phyloP scores from a whole-genome alignment of 92 coral and sea anemone genomes.

The Paragorgia papillata region DNA sequence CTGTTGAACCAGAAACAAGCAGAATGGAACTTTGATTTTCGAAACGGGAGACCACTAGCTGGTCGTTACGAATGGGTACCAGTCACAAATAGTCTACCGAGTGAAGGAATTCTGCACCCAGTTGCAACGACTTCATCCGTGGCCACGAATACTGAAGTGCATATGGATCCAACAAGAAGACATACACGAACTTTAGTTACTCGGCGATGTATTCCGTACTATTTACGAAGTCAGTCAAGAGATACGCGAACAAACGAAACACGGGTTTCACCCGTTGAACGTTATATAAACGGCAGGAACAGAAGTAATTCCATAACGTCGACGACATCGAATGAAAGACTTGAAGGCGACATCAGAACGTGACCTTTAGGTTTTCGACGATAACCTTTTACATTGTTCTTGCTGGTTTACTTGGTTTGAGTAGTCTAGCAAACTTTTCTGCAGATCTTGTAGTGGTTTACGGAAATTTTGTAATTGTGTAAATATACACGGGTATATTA shows the following conservation, averaged over 20 bases:
- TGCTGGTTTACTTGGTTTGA: background rate
- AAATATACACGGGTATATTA: background rate
- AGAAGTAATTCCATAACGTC: slow-evolving; percentile 23
- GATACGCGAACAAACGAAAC: slow-evolving; percentile 18
- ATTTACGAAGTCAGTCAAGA: slow-evolving; percentile 38
- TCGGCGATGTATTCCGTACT: slow-evolving; percentile 28
- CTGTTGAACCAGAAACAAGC: slow-evolving; percentile 63
- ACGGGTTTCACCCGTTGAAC: slow-evolving; percentile 9
- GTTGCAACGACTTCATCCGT: slow-evolving; percentile 8
- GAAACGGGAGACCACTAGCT: slow-evolving; percentile 76
- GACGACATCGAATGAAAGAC: slow-evolving; percentile 38
- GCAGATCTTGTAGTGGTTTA: background rate
- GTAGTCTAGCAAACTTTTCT: background rate
- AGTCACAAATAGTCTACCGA: slow-evolving; percentile 47
- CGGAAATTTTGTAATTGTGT: background rate
- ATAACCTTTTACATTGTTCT: background rate
- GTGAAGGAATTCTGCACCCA: background rate
- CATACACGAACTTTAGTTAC: slow-evolving; percentile 11
- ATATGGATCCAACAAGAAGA: background rate
- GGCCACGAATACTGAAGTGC: background rate
- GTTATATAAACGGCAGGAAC: slow-evolving; percentile 19
- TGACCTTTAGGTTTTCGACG: slow-evolving; percentile 12
- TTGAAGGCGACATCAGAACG: slow-evolving; percentile 44
- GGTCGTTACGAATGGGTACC: slow-evolving; percentile 91
- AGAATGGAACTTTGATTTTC: slow-evolving; percentile 95